Conservation (phyloP, 2,888 invertebrate genomes). For the Brachyopa scutellaris region DNA sequence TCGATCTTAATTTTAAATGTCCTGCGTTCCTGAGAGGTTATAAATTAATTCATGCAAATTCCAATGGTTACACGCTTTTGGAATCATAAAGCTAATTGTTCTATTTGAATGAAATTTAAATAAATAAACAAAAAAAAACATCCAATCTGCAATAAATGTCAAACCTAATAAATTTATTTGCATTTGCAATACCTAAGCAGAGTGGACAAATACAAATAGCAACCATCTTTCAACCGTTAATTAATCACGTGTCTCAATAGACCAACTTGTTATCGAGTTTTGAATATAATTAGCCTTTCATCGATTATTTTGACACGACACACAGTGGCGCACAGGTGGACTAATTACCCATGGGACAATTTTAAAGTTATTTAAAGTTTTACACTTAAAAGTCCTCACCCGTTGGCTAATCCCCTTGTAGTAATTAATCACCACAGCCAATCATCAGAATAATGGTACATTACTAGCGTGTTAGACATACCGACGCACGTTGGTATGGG, state of each 20-base stretch:
- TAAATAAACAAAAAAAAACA: no score
- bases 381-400: slow-evolving; percentile 1
- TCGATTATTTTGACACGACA: no score
- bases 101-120: no score
- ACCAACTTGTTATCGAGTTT: slow-evolving; percentile 4
- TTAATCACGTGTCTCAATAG: neutral
- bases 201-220: neutral
- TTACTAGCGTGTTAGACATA: slow-evolving; percentile 2
- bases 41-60: no score
- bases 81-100: no score
- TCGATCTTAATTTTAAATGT: slow-evolving; percentile 12
- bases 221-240: neutral
- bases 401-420: slow-evolving; percentile 5
- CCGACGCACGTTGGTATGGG: neutral
- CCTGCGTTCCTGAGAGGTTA: no score
- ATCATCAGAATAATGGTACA: slow-evolving; percentile 25
- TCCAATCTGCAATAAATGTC: no score
- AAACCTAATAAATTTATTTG: no score
- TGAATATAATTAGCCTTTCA: slow-evolving; percentile 13
- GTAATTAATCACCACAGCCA: slow-evolving; percentile 34
- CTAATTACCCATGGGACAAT: neutral
- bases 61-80: no score
- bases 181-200: no score
- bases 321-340: neutral
- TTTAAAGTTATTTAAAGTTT: neutral